Percentiles rank a stretch among this genome's conserved stretches.
Evolutionary conservation across 2,888 invertebrate species (phyloP).

Genomic region (Stratiomys singularior): DNA sequence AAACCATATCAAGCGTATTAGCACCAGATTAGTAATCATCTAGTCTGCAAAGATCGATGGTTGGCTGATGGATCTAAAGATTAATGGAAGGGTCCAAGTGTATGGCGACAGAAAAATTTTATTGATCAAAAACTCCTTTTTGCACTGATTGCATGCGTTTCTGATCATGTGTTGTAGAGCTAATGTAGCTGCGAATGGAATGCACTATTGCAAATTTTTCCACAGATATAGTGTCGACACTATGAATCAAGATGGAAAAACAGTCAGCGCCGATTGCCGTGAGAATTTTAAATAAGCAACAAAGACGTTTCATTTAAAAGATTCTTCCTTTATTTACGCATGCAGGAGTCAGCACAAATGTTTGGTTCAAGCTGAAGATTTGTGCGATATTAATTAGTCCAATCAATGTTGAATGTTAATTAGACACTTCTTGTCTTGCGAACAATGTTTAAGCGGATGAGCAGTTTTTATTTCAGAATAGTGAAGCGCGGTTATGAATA

Average conservation of each 20-base stretch:
- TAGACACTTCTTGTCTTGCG: too few species aligned
- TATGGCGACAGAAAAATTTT: not conserved
- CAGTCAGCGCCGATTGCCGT: constrained; percentile 2
- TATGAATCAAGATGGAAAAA: not conserved
- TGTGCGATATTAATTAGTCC: too few species aligned
- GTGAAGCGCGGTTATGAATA: too few species aligned
- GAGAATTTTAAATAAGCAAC: constrained; percentile 29
- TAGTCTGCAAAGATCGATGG: not conserved
- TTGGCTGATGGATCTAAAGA: not conserved
- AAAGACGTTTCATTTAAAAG: not conserved
- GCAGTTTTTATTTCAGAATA: too few species aligned
- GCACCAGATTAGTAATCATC: constrained; percentile 42
- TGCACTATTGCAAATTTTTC: constrained; percentile 7
- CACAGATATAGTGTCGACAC: not conserved
- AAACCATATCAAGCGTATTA: constrained; percentile 37
- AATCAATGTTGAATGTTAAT: too few species aligned
- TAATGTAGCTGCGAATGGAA: constrained; percentile 16
- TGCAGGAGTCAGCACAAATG: not conserved
- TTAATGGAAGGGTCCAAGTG: not conserved
- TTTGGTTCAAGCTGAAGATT: too few species aligned
- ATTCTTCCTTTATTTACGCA: not conserved
- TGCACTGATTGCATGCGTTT: not conserved
- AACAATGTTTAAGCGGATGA: too few species aligned
- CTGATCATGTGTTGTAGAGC: not conserved
- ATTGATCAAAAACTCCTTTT: not conserved